Evolutionary conservation across 2,888 invertebrate species (phyloP).

Genomic region (Brenthis hecate): DNA sequence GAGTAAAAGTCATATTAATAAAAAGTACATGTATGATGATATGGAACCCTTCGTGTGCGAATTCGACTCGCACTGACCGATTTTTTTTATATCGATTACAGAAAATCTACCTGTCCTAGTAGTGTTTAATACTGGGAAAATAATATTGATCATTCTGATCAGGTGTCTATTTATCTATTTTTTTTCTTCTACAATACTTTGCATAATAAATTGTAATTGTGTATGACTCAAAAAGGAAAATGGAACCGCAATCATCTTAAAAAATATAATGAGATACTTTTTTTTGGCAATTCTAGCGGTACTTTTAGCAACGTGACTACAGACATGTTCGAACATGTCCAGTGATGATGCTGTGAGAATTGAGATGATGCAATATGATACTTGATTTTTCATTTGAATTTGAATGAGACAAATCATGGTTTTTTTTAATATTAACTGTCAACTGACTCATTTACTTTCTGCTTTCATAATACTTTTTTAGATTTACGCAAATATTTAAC

Average conservation of each 20-base stretch:
- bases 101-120: too few species aligned
- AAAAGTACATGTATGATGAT: too few species aligned
- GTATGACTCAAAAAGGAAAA: conserved; percentile 10
- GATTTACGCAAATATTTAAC: too few species aligned
- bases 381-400: not conserved
- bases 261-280: conserved; percentile 2
- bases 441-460: too few species aligned
- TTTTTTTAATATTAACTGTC: too few species aligned
- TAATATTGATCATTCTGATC: not conserved
- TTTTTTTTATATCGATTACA: too few species aligned
- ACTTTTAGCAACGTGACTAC: conserved; percentile 18
- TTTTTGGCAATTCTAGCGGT: conserved; percentile 21
- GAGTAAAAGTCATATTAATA: too few species aligned
- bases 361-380: conserved; percentile 2
- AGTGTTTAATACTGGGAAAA: not conserved
- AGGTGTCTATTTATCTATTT: too few species aligned
- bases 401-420: too few species aligned
- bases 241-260: conserved; percentile 7
- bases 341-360: not conserved
- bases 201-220: conserved; percentile 8
- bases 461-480: too few species aligned
- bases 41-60: too few species aligned
- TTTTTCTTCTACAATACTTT: not conserved
- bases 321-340: conserved; percentile 19
- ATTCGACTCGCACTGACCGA: too few species aligned